A percentile compares a stretch with the other conserved stretches of the same genome.
These are phyloP conservation scores for Rhabdomys pumilio DNA, from an alignment of 2,797 vertebrate species.

Conservation along the genomic window DNA sequence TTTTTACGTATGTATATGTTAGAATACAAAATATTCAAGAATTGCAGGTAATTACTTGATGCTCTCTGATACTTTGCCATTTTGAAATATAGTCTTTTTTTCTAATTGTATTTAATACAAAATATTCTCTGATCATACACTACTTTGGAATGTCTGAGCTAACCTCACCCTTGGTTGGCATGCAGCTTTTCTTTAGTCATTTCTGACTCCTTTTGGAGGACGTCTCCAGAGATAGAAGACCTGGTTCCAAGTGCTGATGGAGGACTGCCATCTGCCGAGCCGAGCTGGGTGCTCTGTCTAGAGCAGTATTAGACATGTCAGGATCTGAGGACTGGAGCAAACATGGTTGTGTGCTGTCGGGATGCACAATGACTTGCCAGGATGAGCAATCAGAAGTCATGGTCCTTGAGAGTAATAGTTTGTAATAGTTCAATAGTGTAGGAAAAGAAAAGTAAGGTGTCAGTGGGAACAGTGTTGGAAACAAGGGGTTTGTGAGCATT, in stretches of 20 bases:
- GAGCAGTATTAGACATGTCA: background rate
- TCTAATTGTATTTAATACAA: background rate
- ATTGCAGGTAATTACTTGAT: background rate
- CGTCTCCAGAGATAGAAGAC: background rate
- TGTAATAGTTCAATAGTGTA: background rate
- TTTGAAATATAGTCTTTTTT: background rate
- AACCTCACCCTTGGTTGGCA: background rate
- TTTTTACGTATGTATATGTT: background rate
- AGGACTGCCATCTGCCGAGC: background rate
- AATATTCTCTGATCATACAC: background rate
- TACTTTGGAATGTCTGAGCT: background rate
- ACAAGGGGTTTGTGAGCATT: background rate
- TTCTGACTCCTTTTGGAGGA: background rate
- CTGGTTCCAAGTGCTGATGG: background rate
- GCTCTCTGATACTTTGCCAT: background rate
- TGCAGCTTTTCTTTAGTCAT: background rate
- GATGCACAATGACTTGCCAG: background rate
- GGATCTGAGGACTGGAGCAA: background rate
- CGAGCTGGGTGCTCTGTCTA: background rate
- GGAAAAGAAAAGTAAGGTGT: background rate
- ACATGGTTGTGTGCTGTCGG: background rate
- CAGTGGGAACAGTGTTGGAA: background rate
- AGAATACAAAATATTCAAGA: background rate
- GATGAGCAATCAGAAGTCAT: background rate
- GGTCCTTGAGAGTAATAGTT: background rate